phyloP scores from a whole-genome alignment of 2,113 vertebrate genomes.

The Oplegnathus fasciatus region DNA sequence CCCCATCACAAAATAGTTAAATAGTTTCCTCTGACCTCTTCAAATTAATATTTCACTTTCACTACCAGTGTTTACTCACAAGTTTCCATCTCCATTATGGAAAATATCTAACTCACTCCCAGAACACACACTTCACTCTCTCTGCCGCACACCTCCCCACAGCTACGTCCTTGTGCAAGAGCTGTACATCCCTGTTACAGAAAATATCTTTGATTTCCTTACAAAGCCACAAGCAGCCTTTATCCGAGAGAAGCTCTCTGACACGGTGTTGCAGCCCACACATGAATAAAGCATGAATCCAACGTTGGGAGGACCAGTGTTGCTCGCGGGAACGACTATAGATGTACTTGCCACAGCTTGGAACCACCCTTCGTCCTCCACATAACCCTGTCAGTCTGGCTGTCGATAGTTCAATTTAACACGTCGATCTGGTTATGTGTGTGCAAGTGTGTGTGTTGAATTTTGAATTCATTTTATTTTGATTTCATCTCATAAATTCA shows the following conservation, averaged over 20 bases:
- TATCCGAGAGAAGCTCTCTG: slow-evolving; percentile 30
- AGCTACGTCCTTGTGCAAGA: slow-evolving; percentile 26
- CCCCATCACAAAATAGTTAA: background rate
- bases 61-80: background rate
- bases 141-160: slow-evolving; percentile 9
- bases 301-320: slow-evolving; percentile 3
- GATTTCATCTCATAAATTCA: background rate
- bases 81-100: slow-evolving; percentile 14
- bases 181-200: slow-evolving; percentile 15
- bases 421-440: background rate
- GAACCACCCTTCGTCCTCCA: slow-evolving; percentile 16
- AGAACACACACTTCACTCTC: background rate
- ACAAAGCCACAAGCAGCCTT: slow-evolving; percentile 36
- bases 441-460: background rate
- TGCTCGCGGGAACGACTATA: slow-evolving; percentile 28
- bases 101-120: slow-evolving; percentile 1
- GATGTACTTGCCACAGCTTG: slow-evolving; percentile 12
- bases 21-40: slow-evolving; percentile 12
- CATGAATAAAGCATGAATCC: slow-evolving; percentile 61
- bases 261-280: slow-evolving; percentile 33
- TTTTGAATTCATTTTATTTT: background rate
- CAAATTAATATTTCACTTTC: slow-evolving; percentile 12
- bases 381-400: background rate
- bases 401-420: background rate
- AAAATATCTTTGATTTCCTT: slow-evolving; percentile 41